Evolutionary conservation across 1,140 invertebrate genomes (phyloP).

Genomic region (Philopotamus ludificatus): DNA sequence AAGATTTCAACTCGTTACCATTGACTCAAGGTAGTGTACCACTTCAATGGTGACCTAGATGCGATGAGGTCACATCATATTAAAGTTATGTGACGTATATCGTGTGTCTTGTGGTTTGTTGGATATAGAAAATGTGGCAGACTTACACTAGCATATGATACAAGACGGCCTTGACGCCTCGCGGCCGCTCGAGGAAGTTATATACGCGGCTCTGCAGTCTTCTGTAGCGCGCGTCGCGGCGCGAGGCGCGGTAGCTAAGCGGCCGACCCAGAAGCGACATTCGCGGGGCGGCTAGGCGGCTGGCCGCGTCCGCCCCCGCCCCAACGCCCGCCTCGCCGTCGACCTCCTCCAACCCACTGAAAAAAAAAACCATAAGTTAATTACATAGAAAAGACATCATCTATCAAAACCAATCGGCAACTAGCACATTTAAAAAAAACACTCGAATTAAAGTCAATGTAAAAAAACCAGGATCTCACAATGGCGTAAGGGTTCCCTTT

Average conservation of each 20-base stretch:
- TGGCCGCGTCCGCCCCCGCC: conserved; percentile 51
- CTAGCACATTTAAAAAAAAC: too few species aligned
- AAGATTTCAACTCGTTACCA: too few species aligned
- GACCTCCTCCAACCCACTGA: conserved; percentile 31
- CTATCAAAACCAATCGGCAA: too few species aligned
- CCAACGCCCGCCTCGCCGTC: conserved; percentile 35
- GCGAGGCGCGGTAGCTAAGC: conserved; percentile 80
- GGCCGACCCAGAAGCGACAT: conserved; percentile 90
- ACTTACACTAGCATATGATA: conserved; percentile 95
- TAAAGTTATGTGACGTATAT: too few species aligned
- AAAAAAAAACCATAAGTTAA: conserved; percentile 1
- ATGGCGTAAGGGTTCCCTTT: too few species aligned
- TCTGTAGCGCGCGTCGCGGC: conserved; percentile 85
- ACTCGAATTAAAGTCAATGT: too few species aligned
- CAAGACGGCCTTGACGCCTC: conserved; percentile 77
- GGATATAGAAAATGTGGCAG: neutral
- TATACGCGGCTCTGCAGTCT: conserved; percentile 86
- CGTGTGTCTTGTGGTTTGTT: too few species aligned
- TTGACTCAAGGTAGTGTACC: too few species aligned
- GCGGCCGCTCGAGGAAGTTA: conserved; percentile 91
- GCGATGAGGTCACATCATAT: too few species aligned
- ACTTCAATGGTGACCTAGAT: too few species aligned
- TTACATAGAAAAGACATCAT: too few species aligned
- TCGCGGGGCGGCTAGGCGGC: conserved; percentile 73
- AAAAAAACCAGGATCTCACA: too few species aligned